Evolutionary conservation across 2,113 vertebrate species (phyloP).

Genomic region (Prunella fulvescens): DNA sequence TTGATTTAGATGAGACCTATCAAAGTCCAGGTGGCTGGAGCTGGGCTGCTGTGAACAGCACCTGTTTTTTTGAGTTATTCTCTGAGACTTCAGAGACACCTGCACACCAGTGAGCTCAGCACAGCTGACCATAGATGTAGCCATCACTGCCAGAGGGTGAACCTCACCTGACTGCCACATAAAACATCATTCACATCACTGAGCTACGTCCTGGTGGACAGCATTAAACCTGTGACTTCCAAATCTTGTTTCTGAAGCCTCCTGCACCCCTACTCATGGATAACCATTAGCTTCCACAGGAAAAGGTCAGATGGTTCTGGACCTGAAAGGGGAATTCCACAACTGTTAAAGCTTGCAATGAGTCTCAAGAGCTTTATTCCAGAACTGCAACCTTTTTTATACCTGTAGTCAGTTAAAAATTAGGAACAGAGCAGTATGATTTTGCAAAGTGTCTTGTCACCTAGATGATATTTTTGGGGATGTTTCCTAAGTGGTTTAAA

Average conservation of each 20-base stretch:
- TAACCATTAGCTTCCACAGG: not conserved
- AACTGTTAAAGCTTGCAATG: not conserved
- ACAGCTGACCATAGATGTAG: fast-evolving
- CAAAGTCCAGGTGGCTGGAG: not conserved
- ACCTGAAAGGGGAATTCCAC: not conserved
- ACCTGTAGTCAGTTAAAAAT: not conserved
- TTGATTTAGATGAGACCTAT: not conserved
- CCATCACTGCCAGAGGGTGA: not conserved
- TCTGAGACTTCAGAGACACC: not conserved
- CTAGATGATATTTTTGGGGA: not conserved
- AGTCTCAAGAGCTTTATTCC: not conserved
- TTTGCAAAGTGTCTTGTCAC: not conserved
- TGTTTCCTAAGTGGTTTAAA: not conserved
- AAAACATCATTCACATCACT: not conserved
- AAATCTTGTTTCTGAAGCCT: not conserved
- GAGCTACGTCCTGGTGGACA: not conserved
- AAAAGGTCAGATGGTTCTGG: not conserved
- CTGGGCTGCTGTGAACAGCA: not conserved
- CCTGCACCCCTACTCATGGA: not conserved
- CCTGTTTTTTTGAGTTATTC: not conserved
- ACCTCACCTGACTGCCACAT: fast-evolving
- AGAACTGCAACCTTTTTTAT: not conserved
- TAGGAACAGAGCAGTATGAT: not conserved
- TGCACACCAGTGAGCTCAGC: not conserved
- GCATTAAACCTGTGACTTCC: not conserved